These are phyloP conservation scores for Ophion obscuratus DNA, from an alignment of 2,888 invertebrate genomes.

Conservation along the genomic window DNA sequence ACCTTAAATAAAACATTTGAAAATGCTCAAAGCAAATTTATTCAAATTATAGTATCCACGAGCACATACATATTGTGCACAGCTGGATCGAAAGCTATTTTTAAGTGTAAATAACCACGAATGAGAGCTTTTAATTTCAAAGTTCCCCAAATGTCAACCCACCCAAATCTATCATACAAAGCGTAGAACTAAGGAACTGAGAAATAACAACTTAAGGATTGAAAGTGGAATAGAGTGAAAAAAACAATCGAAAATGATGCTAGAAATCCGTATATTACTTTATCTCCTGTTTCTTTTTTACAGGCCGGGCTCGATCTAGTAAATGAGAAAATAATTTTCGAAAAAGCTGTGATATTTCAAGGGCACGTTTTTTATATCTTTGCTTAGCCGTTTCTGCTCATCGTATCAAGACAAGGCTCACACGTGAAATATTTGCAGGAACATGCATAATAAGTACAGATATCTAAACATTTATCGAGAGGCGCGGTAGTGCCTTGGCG, in stretches of 20 bases:
- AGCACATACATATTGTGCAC: background rate
- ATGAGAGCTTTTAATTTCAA: background rate
- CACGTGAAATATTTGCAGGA: too few species aligned
- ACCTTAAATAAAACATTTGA: background rate
- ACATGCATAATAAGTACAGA: too few species aligned
- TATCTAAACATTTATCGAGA: too few species aligned
- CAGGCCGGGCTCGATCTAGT: background rate
- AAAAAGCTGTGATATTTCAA: conserved; percentile 18
- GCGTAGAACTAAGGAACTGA: background rate
- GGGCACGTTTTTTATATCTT: too few species aligned
- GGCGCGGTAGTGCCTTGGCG: too few species aligned
- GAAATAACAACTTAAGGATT: background rate
- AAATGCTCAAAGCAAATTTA: background rate
- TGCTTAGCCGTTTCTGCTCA: too few species aligned
- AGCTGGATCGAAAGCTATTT: background rate
- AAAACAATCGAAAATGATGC: background rate
- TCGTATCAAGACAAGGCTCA: too few species aligned
- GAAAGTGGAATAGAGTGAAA: background rate
- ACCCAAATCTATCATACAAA: background rate
- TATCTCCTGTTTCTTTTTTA: background rate
- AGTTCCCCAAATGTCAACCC: background rate
- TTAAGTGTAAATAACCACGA: background rate
- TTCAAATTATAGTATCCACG: background rate
- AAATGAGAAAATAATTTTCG: conserved; percentile 1
- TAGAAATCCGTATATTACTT: background rate